Conservation (phyloP, 2,113 vertebrate genomes). For the Capricornis sumatraensis region DNA sequence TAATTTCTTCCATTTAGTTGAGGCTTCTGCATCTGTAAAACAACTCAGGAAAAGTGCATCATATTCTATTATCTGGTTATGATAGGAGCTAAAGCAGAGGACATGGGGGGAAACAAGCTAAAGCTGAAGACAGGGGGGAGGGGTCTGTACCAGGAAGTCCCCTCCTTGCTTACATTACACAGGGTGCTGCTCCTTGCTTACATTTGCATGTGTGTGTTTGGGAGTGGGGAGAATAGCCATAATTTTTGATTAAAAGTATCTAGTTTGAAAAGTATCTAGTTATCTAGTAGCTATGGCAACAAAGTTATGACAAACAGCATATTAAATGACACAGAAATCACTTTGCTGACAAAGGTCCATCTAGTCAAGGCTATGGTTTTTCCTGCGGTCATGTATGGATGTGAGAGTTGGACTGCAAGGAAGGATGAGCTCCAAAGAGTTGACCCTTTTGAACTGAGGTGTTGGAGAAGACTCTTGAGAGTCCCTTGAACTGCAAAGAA, state of each 20-base stretch:
- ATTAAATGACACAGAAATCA: neutral
- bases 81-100: neutral
- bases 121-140: neutral
- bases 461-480: neutral
- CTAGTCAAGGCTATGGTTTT: neutral
- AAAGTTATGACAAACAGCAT: neutral
- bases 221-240: neutral
- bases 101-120: neutral
- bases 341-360: neutral
- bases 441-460: neutral
- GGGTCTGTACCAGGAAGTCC: neutral
- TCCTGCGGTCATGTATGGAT: neutral
- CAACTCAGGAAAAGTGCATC: neutral
- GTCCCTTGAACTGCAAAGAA: neutral
- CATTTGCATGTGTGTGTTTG: neutral
- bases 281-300: neutral
- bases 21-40: neutral
- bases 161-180: neutral
- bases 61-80: neutral
- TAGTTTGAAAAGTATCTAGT: neutral
- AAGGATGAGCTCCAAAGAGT: neutral
- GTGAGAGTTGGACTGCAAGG: neutral
- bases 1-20: neutral
- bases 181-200: neutral
- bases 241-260: neutral